Conservation (phyloP, 1,140 invertebrate species). For the Procambarus clarkii region DNA sequence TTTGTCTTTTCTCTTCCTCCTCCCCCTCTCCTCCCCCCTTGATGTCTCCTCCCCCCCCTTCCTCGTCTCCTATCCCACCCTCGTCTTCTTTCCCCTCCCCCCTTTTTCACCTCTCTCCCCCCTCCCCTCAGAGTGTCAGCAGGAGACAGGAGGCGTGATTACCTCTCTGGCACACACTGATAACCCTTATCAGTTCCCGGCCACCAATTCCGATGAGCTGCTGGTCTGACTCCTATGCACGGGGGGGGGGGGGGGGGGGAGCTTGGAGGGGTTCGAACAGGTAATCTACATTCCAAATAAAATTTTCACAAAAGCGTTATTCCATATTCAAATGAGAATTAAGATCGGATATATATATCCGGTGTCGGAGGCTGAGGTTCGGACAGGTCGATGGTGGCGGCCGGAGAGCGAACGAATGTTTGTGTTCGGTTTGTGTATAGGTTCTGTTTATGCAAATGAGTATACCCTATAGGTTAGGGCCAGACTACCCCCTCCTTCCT, state of each 20-base stretch:
- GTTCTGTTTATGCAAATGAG: too few relatives aligned
- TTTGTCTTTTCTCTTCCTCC: too few relatives aligned
- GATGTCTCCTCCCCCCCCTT: too few relatives aligned
- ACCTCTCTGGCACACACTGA: slow-evolving; percentile 5
- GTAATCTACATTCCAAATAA: neutral
- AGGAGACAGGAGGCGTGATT: neutral
- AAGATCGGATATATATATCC: neutral
- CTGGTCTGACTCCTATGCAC: neutral
- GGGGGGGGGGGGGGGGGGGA: too few relatives aligned
- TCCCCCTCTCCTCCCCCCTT: too few relatives aligned
- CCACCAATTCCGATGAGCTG: neutral
- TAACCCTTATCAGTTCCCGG: neutral
- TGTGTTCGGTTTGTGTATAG: too few relatives aligned
- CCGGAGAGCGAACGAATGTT: too few relatives aligned
- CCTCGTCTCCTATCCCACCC: neutral
- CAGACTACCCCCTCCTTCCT: too few relatives aligned
- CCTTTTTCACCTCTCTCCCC: neutral
- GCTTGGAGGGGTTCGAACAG: neutral
- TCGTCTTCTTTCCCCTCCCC: neutral
- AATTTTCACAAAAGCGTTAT: neutral
- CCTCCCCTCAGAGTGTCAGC: neutral
- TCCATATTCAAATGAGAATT: neutral
- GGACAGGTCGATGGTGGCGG: too few relatives aligned
- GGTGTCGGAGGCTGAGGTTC: too few relatives aligned
- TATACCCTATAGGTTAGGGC: too few relatives aligned